A percentile compares a stretch with the other conserved stretches of the same genome.
phyloP scores from a whole-genome alignment of 2,888 invertebrate genomes.

The Archips crataeganus region DNA sequence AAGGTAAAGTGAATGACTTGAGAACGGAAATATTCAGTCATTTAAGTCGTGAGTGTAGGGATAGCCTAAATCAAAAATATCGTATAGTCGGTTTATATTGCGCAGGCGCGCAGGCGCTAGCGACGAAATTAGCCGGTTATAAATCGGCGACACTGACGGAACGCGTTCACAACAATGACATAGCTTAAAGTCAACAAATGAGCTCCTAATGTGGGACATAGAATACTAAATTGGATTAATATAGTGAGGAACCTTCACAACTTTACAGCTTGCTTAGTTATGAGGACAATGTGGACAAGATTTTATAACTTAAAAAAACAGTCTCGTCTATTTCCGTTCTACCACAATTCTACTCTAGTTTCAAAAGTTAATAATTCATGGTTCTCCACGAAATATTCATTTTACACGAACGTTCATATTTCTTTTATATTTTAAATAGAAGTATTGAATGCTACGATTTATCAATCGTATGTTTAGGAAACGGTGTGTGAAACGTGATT shows the following conservation, averaged over 20 bases:
- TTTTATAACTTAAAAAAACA: background rate
- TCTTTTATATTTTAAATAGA: background rate
- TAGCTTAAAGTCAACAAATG: constrained; percentile 29
- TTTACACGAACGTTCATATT: background rate
- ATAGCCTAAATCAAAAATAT: constrained; percentile 25
- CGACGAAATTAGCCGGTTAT: constrained; percentile 60
- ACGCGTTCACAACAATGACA: constrained; percentile 39
- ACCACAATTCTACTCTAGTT: too few relatives aligned
- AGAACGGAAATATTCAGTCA: background rate
- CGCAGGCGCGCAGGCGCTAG: constrained; percentile 48
- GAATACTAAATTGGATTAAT: constrained; percentile 2
- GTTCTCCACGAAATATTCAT: background rate
- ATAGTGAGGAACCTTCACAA: background rate
- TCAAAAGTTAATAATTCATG: too few relatives aligned
- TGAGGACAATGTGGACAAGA: background rate
- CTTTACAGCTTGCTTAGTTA: background rate
- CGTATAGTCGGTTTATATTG: constrained; percentile 52
- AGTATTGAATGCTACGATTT: background rate
- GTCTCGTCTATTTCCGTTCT: background rate
- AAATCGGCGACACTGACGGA: constrained; percentile 53
- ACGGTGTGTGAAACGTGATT: constrained; percentile 71
- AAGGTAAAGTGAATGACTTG: background rate
- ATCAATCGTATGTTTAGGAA: constrained; percentile 53
- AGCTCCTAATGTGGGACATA: background rate
- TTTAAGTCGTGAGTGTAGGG: constrained; percentile 17